Evolutionary conservation across 2,797 vertebrate species (phyloP).

Genomic region (Benthosema pterotum): DNA sequence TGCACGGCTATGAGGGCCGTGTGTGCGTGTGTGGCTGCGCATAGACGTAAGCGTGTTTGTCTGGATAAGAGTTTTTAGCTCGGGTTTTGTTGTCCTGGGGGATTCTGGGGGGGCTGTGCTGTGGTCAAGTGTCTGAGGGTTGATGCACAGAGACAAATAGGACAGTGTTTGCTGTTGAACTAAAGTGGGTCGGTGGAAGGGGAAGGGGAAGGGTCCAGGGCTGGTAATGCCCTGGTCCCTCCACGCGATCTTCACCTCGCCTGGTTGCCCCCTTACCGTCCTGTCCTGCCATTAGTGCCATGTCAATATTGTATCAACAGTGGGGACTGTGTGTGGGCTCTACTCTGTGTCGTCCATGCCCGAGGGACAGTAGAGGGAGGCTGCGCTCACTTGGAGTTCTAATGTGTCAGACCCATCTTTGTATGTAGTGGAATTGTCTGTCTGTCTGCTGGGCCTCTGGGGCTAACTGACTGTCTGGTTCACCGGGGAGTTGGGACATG

Average conservation of each 20-base stretch:
- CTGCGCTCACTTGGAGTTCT: conserved; percentile 38
- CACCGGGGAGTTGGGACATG: conserved; percentile 11
- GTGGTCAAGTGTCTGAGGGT: conserved; percentile 61
- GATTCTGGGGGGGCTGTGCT: conserved; percentile 47
- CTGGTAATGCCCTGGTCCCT: conserved; percentile 40
- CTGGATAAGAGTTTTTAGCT: conserved; percentile 33
- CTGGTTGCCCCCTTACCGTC: conserved; percentile 53
- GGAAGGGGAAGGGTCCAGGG: too few species aligned
- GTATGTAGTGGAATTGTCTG: conserved; percentile 36
- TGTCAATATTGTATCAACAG: conserved; percentile 77
- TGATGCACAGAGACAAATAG: conserved; percentile 74
- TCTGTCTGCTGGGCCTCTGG: conserved; percentile 27
- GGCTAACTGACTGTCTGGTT: conserved; percentile 25
- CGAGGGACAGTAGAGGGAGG: conserved; percentile 37
- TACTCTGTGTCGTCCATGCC: conserved; percentile 46
- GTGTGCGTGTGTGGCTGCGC: neutral
- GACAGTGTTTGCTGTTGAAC: conserved; percentile 61
- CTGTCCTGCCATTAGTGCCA: conserved; percentile 66
- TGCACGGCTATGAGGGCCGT: too few species aligned
- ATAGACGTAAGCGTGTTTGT: conserved; percentile 2
- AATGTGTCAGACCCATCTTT: conserved; percentile 43
- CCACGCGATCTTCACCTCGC: conserved; percentile 61
- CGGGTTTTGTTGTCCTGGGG: conserved; percentile 45
- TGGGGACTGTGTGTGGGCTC: conserved; percentile 37
- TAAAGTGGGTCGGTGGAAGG: conserved; percentile 66